phyloP scores from a whole-genome alignment of 2,888 invertebrate species.

The Ormyrus thymus region DNA sequence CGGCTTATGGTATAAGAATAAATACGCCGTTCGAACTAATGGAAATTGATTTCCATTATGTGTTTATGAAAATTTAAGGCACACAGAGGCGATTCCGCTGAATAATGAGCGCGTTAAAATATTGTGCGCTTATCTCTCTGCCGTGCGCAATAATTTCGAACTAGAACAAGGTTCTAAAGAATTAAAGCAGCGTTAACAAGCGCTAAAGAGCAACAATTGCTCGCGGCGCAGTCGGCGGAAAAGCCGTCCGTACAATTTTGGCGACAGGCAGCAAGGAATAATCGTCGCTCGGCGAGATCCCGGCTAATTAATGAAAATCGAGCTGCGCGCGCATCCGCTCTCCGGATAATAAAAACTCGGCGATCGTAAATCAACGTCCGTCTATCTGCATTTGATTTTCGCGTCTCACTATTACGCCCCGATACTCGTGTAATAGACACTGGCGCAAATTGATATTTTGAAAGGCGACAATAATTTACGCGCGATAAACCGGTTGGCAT shows the following conservation, averaged over 20 bases:
- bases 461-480: constrained; percentile 55
- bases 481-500: constrained; percentile 49
- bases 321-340: background rate
- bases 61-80: constrained; percentile 27
- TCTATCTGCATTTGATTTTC: constrained; percentile 46
- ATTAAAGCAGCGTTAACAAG: constrained; percentile 9
- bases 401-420: constrained; percentile 31
- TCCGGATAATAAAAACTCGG: background rate
- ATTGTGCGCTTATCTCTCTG: constrained; percentile 22
- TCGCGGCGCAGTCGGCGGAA: background rate
- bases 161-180: constrained; percentile 30
- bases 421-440: constrained; percentile 52
- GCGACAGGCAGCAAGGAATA: constrained; percentile 16
- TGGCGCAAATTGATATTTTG: constrained; percentile 57
- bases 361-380: constrained; percentile 45
- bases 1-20: constrained; percentile 2
- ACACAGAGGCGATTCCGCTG: background rate
- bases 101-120: constrained; percentile 14
- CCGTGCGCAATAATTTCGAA: constrained; percentile 23
- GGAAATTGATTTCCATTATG: constrained; percentile 35
- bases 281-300: background rate
- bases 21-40: constrained; percentile 11
- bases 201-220: constrained; percentile 21
- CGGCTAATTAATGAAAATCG: constrained; percentile 10
- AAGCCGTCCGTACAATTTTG: background rate